Conservation (phyloP, 1,140 invertebrate species). For the Limonius californicus region DNA sequence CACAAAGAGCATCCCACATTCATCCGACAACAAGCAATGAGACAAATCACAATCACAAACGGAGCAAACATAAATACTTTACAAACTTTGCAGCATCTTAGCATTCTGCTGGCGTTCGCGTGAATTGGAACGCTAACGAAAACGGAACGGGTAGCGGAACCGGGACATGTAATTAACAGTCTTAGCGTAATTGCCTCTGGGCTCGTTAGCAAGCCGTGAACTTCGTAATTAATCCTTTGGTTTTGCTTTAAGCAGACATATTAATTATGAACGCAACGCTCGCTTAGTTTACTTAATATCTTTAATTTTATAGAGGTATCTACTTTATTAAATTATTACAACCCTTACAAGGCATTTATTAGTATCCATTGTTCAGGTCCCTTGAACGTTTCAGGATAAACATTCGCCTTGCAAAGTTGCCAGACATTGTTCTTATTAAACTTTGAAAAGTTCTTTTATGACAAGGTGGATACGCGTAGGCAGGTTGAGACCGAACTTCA, state of each 20-base stretch:
- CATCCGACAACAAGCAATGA: conserved; percentile 6
- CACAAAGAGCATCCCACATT: not conserved
- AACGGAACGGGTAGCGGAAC: conserved; percentile 25
- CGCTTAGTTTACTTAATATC: conserved; percentile 26
- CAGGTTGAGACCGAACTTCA: no score
- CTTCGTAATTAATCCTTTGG: conserved; percentile 50
- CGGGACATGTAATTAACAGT: conserved; percentile 40
- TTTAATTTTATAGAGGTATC: conserved; percentile 13
- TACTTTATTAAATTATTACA: conserved; percentile 15
- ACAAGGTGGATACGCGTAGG: no score
- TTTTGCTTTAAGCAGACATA: conserved; percentile 45
- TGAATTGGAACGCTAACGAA: conserved; percentile 17
- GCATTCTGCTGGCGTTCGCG: conserved; percentile 16
- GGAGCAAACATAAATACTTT: conserved; percentile 30
- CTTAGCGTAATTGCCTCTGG: conserved; percentile 39
- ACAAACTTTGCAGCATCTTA: conserved; percentile 30
- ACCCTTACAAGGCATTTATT: conserved; percentile 1
- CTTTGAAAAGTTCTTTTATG: no score
- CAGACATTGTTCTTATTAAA: not conserved
- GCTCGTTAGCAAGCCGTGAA: conserved; percentile 46
- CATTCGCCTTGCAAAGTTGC: not conserved
- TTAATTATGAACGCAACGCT: conserved; percentile 42
- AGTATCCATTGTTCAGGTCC: not conserved
- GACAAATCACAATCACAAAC: conserved; percentile 13
- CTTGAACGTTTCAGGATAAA: not conserved